Evolutionary conservation across 2,113 vertebrate genomes (phyloP), one percentile per base, ranked within the genome.

Genomic region (Nothobranchius furzeri): DNA sequence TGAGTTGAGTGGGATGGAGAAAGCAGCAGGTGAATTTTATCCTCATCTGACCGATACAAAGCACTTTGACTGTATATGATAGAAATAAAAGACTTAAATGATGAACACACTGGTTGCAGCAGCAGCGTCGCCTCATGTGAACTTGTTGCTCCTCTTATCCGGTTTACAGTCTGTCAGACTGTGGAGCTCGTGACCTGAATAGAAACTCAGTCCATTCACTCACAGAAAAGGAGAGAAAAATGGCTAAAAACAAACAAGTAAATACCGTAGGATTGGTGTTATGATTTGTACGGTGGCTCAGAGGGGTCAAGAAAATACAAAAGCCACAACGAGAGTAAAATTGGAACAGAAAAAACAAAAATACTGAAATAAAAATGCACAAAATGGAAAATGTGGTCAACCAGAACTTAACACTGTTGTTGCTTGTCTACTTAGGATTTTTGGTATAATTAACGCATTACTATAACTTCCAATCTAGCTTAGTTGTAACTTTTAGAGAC

Each of bases 61-160:
- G 60, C 60, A 20, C 54, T 20, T 46, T 59, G 25, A 70, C 2
- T 68, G 72, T 50, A 64, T 51, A 53, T 73, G 73, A 76, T 30
- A 66, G 20, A 72, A 54, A 9, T 56, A 36, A 63, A 62, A 30
- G 66, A 40, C 7, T 9, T 15, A 9, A 35, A 35, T 54, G 25
- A 55, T 36, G 30, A 55, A 55, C 7, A 53, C 7, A 12, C 7
- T 12, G 10, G 35, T 12, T 8, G 11, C 52, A 35, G 25, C 12
- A 36, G 14, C 30, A 35, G 53, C 2, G 35, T 55, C 30, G 15
- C 30, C 30, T 55, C 30, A 36, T 8, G 3, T 55, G 6, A 36
- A 55, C 51, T 25, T 53, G 24, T 13, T 13, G 25, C n/a, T 36
- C 13, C 2, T 35, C 25, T 14, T 14, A 54, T 7, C 35, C 52